Conservation (phyloP, 2,113 vertebrate genomes). For the Mixornis gularis region DNA sequence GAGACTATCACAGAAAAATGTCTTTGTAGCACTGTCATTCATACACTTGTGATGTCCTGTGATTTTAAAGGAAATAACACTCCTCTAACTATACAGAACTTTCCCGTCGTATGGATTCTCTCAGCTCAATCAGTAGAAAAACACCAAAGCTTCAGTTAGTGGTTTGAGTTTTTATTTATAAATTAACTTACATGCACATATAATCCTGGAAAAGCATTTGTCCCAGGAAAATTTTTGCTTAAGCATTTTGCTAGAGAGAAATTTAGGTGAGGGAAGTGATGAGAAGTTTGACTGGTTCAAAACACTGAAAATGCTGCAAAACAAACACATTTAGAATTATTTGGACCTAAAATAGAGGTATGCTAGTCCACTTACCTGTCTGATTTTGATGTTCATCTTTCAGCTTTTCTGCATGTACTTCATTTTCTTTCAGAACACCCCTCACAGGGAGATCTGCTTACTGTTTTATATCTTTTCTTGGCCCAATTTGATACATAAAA, state of each 20-base stretch:
- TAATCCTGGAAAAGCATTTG: background rate
- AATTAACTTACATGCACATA: background rate
- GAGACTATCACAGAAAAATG: background rate
- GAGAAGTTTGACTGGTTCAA: background rate
- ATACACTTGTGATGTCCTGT: background rate
- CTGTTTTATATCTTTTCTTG: background rate
- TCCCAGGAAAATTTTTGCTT: background rate
- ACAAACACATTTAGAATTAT: background rate
- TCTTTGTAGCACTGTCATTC: background rate
- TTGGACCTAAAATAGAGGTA: background rate
- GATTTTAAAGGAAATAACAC: background rate
- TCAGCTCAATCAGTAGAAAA: background rate
- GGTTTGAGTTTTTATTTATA: background rate
- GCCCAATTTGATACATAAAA: background rate
- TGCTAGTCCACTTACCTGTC: background rate
- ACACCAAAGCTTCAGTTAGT: background rate
- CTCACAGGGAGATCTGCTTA: slow-evolving; percentile 1
- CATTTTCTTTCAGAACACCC: background rate
- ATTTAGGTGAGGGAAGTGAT: background rate
- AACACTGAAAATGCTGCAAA: background rate
- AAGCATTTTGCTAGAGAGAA: background rate
- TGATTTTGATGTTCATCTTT: background rate
- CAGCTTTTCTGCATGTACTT: background rate
- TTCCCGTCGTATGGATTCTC: background rate
- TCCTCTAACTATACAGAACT: background rate